Evolutionary conservation across 2,888 invertebrate genomes (phyloP), one percentile per base, ranked within the genome.

Genomic region (Noctua janthe): DNA sequence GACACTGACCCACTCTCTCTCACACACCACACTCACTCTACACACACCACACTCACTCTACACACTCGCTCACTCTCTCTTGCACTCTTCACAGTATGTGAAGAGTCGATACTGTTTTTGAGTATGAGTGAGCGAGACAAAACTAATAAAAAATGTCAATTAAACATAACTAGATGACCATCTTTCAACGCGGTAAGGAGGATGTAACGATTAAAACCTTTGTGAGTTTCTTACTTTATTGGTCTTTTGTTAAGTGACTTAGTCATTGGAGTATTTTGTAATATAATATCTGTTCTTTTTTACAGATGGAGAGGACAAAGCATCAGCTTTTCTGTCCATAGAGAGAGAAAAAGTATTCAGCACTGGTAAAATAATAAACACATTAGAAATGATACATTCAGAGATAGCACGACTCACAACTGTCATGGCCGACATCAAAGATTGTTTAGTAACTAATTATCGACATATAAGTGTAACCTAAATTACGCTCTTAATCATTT

Each of bases 361-460:
- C 39, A 89, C 91, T 1, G 92, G 88, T 78, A 90, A 85, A 75
- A 90, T 93, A 3, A 80, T 87, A n/a, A 90, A 91, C 11, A 92
- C 92, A 0, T 81, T 94, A 77, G 89, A 92, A 69, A 90, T 89
- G 23, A 93, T 95, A 79, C 92, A 93, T 1, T 78, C 91, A 0
- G 92, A 94, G 78, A 87, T 94, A 62, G 91, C 93, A 6, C 91
- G 93, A 73, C 91, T 95, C 5, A 91, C 92, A 1, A 91, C 93
- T 49, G 90, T 92, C n/a, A 91, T 95, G 91, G 90, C 86, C 20
- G 90, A 93, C 74, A 94, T 95, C n/a, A 92, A 92, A 89, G 94
- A 95, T 78, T 87, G 92, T 74, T 86, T 95, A 79, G 23, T 87
- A 13, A 73, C 79, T 39, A 83, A 90, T 78, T 72, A 81, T 43